Conservation (phyloP, 2,113 vertebrate genomes). For the Nesoenas mayeri region DNA sequence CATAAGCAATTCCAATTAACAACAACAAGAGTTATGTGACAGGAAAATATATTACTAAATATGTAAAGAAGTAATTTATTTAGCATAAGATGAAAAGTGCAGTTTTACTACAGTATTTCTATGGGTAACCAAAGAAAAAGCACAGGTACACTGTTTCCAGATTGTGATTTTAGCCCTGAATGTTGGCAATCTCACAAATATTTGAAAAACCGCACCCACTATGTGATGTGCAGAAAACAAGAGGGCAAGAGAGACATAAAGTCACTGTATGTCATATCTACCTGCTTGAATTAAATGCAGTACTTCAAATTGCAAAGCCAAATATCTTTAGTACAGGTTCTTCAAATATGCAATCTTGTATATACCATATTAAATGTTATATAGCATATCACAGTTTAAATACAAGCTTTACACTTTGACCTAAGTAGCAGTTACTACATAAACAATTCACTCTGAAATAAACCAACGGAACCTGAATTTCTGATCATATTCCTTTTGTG, state of each 20-base stretch:
- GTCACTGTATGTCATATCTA: background rate
- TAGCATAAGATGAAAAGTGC: background rate
- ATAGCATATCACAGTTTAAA: background rate
- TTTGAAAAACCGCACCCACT: background rate
- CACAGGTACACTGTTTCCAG: background rate
- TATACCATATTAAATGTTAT: background rate
- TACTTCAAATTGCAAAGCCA: background rate
- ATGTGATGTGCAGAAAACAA: background rate
- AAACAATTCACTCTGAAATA: background rate
- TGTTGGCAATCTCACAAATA: background rate
- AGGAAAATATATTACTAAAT: constrained; percentile 51
- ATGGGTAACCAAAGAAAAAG: background rate
- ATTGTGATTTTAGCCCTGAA: background rate
- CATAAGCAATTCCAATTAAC: constrained; percentile 72
- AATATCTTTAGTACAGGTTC: background rate
- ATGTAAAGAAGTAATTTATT: constrained; percentile 59
- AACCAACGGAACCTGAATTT: background rate
- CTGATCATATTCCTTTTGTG: background rate
- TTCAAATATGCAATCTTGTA: background rate
- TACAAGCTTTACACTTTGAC: background rate
- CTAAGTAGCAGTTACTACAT: background rate
- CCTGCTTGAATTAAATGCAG: background rate
- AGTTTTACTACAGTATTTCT: background rate
- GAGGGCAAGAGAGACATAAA: background rate
- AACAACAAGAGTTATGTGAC: constrained; percentile 64